Conservation (phyloP, 2,797 vertebrate genomes). For the Selene dorsalis region DNA sequence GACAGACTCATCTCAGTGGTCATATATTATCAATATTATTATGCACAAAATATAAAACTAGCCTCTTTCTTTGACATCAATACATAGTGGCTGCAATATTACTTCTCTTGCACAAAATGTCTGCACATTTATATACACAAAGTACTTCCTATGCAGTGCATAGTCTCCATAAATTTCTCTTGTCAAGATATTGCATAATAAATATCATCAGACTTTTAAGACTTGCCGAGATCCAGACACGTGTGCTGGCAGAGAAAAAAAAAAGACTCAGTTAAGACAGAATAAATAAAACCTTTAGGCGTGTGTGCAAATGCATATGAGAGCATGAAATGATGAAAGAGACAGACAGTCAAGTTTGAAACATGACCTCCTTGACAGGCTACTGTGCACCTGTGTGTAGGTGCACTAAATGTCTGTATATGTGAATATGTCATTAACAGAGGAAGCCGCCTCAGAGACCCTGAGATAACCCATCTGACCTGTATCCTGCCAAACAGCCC, state of each 20-base stretch:
- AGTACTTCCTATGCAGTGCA: conserved; percentile 58
- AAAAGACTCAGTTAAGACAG: conserved; percentile 28
- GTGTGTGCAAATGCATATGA: conserved; percentile 13
- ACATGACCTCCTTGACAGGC: conserved; percentile 5
- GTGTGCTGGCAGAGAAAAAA: conserved; percentile 35
- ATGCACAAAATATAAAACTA: conserved; percentile 79
- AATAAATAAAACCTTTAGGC: conserved; percentile 60
- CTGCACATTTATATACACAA: conserved; percentile 58
- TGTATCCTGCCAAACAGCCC: conserved; percentile 17
- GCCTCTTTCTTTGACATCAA: conserved; percentile 75
- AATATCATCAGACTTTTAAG: conserved; percentile 68
- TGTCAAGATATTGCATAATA: conserved; percentile 74
- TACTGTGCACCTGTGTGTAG: conserved; percentile 15
- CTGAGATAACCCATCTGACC: conserved; percentile 60
- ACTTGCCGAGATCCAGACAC: conserved; percentile 42
- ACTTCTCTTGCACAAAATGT: conserved; percentile 47
- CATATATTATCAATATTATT: conserved; percentile 72
- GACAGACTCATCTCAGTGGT: conserved; percentile 54
- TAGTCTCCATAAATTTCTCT: conserved; percentile 44
- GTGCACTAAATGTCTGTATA: conserved; percentile 18
- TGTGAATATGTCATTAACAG: conserved; percentile 34
- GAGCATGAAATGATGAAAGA: conserved; percentile 33
- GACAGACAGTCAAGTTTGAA: conserved; percentile 6
- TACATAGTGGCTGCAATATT: conserved; percentile 67
- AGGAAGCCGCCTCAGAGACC: conserved; percentile 46